These are phyloP conservation scores for Troilus luridus DNA, from an alignment of 2,888 invertebrate species.

Conservation along the genomic window DNA sequence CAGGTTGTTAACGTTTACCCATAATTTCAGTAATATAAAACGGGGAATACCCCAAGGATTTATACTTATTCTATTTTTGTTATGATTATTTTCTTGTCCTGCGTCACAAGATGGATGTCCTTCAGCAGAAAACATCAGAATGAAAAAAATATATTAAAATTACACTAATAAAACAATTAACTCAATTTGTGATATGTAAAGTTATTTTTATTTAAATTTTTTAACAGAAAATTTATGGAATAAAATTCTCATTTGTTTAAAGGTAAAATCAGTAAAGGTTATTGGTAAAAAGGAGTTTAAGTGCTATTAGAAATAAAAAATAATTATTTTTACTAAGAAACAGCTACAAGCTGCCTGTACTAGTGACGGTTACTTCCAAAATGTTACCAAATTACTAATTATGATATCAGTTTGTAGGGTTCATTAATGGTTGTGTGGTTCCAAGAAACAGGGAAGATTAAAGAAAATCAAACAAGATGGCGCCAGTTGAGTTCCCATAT, in stretches of 20 bases:
- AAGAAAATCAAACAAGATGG: neutral
- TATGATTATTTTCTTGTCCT: neutral
- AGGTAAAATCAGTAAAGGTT: too few species aligned
- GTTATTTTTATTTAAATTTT: too few species aligned
- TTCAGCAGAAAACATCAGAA: neutral
- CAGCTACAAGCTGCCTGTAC: too few species aligned
- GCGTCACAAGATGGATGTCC: neutral
- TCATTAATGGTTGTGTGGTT: neutral
- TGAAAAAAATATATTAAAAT: neutral
- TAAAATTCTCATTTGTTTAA: too few species aligned
- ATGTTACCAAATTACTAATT: too few species aligned
- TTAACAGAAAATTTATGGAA: too few species aligned
- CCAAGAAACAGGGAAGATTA: neutral
- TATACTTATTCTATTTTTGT: neutral
- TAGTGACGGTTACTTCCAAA: too few species aligned
- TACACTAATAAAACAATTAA: too few species aligned
- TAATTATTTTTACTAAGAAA: too few species aligned
- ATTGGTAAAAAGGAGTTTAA: too few species aligned
- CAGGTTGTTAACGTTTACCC: neutral
- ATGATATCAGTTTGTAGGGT: neutral
- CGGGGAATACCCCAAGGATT: constrained; percentile 8
- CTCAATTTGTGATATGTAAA: too few species aligned
- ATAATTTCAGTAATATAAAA: neutral
- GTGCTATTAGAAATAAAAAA: too few species aligned
- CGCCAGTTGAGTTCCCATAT: neutral